These are phyloP conservation scores for Cylindroiulus punctatus DNA, from an alignment of 2,888 invertebrate genomes.

Conservation along the genomic window DNA sequence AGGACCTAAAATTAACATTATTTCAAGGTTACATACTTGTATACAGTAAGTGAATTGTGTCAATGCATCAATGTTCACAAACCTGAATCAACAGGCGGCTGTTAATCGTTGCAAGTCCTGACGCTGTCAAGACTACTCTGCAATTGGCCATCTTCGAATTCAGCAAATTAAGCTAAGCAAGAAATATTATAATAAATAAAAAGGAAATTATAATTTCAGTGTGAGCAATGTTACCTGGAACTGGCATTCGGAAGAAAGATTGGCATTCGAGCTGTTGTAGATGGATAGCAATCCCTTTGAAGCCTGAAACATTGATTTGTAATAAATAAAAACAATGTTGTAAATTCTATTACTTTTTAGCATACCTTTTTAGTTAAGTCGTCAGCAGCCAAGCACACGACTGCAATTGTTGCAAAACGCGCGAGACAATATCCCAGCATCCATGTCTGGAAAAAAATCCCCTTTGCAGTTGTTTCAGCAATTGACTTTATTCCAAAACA, in stretches of 20 bases:
- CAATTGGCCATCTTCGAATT: neutral
- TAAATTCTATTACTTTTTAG: neutral
- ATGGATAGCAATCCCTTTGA: constrained; percentile 7
- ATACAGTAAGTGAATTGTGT: too few relatives aligned
- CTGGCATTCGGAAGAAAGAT: neutral
- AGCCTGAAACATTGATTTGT: neutral
- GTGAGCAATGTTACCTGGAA: neutral
- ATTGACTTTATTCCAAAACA: neutral
- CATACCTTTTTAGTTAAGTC: constrained; percentile 8
- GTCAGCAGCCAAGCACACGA: neutral
- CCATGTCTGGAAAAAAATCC: neutral
- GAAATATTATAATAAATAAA: neutral
- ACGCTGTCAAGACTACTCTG: neutral
- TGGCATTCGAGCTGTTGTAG: neutral
- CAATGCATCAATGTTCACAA: neutral
- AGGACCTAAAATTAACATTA: neutral
- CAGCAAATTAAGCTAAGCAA: constrained; percentile 25
- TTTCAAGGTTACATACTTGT: neutral
- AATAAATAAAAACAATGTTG: neutral
- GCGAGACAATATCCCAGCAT: neutral
- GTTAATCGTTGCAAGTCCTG: constrained; percentile 20
- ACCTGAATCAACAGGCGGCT: constrained; percentile 3
- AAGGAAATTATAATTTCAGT: neutral
- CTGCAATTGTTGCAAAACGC: neutral
- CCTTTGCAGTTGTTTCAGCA: neutral